Conservation (phyloP, 2,888 invertebrate species). For the Lathronympha strigana region DNA sequence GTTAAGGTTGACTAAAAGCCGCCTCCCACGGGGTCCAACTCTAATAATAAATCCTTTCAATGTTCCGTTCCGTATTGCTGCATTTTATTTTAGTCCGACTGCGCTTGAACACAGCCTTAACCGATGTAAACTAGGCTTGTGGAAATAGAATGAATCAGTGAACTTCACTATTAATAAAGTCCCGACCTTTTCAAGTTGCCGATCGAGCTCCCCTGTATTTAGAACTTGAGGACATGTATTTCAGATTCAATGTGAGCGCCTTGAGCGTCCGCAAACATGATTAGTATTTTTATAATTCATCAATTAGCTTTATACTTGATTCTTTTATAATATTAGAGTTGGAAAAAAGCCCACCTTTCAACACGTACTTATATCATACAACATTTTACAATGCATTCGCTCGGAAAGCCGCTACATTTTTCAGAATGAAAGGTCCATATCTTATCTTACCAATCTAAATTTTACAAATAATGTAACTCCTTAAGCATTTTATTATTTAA, state of each 20-base stretch:
- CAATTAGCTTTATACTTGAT: too few species aligned
- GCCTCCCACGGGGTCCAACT: not conserved
- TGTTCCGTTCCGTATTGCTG: slow-evolving; percentile 2
- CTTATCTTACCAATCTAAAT: too few species aligned
- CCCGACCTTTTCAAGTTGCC: slow-evolving; percentile 14
- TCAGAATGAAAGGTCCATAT: too few species aligned
- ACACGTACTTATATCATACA: too few species aligned
- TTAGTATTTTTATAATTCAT: too few species aligned
- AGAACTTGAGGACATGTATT: slow-evolving; percentile 12
- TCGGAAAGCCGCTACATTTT: too few species aligned
- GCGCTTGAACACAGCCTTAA: slow-evolving; percentile 19
- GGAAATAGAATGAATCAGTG: slow-evolving; percentile 25
- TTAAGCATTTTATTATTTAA: too few species aligned
- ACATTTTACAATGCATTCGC: too few species aligned
- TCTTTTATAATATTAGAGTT: too few species aligned
- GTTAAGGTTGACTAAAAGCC: slow-evolving; percentile 1
- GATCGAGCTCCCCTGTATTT: not conserved
- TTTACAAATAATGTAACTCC: too few species aligned
- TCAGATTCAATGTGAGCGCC: slow-evolving; percentile 5
- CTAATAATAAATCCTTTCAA: slow-evolving; percentile 24
- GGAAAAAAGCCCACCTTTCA: too few species aligned
- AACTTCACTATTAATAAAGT: slow-evolving; percentile 28
- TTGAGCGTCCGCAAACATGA: too few species aligned
- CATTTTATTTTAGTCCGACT: slow-evolving; percentile 18
- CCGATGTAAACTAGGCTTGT: slow-evolving; percentile 18